phyloP scores from a whole-genome alignment of 2,888 invertebrate genomes.

The Lymantria monacha region DNA sequence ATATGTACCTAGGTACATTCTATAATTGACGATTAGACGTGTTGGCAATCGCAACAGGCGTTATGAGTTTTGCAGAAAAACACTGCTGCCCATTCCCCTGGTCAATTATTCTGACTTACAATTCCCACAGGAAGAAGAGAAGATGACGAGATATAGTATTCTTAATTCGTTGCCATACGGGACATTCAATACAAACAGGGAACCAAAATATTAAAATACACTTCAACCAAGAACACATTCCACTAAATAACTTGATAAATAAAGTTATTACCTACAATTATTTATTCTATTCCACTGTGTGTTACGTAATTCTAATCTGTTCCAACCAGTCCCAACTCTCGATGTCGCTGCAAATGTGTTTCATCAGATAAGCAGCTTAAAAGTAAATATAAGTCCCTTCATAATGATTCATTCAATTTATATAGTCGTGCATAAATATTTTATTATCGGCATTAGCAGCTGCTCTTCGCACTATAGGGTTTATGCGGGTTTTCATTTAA shows the following conservation, averaged over 20 bases:
- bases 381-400: slow-evolving; percentile 19
- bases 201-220: neutral
- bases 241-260: neutral
- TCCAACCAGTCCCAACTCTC: slow-evolving; percentile 1
- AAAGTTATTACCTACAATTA: neutral
- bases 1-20: no score
- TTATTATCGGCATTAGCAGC: slow-evolving; percentile 10
- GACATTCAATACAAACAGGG: slow-evolving; percentile 1
- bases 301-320: slow-evolving; percentile 12
- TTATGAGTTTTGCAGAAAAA: no score
- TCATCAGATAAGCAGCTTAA: slow-evolving; percentile 21
- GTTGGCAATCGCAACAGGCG: no score
- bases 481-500: slow-evolving; percentile 14
- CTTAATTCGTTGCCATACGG: neutral
- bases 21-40: no score
- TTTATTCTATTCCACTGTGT: slow-evolving; percentile 2
- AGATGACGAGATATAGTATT: no score
- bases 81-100: no score
- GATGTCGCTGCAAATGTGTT: slow-evolving; percentile 9
- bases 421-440: slow-evolving; percentile 20
- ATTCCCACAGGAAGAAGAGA: no score
- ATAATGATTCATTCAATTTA: slow-evolving; percentile 12
- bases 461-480: slow-evolving; percentile 1
- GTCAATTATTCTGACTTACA: no score
- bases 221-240: neutral